phyloP scores from a whole-genome alignment of 2,113 vertebrate genomes.

The Pedionomus torquatus region DNA sequence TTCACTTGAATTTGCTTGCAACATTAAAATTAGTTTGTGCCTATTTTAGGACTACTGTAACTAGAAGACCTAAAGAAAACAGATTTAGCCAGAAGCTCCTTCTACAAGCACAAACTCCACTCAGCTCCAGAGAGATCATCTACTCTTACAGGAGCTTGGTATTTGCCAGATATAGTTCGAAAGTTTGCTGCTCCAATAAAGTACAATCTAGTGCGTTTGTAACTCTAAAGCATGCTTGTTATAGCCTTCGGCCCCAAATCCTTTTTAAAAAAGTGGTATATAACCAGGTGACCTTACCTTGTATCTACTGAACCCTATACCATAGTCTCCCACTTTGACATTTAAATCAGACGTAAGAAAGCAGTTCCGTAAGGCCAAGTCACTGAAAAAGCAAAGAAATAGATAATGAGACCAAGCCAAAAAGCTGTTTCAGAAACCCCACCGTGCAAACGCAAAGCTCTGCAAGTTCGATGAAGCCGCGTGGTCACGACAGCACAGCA shows the following conservation, averaged over 20 bases:
- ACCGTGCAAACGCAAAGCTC: background rate
- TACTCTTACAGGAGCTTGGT: background rate
- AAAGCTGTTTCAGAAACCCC: background rate
- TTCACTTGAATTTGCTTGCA: background rate
- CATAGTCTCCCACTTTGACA: conserved; percentile 96
- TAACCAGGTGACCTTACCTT: conserved; percentile 81
- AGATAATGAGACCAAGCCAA: background rate
- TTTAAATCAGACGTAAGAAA: conserved; percentile 94
- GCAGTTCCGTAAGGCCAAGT: conserved; percentile 94
- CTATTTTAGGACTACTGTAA: background rate
- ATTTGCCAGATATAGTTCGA: background rate
- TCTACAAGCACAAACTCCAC: background rate
- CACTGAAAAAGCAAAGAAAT: conserved; percentile 73
- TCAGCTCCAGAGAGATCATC: background rate
- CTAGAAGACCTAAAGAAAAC: background rate
- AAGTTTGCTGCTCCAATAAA: background rate
- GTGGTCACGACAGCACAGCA: background rate
- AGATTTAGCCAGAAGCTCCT: background rate
- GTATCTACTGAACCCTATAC: conserved; percentile 90
- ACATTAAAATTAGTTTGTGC: background rate
- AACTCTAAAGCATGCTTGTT: background rate
- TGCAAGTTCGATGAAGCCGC: background rate
- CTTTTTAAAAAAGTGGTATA: background rate
- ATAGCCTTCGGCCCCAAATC: background rate
- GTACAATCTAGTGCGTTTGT: background rate